Evolutionary conservation across 1,140 invertebrate species (phyloP), one percentile per base, ranked within the genome.

Genomic region (Drosophila saltans): DNA sequence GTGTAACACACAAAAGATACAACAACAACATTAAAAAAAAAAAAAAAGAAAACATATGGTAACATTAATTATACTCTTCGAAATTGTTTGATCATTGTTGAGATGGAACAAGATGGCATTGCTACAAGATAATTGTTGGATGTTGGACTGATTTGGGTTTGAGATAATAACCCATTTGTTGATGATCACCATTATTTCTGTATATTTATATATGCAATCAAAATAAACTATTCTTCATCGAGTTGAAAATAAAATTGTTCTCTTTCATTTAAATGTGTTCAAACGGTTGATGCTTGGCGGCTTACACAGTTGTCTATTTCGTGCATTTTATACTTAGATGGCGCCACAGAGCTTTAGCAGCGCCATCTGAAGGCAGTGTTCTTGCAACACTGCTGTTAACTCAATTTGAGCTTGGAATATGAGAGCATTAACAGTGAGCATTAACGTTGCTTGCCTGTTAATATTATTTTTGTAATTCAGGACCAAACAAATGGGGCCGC

Each of bases 221-320:
- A 76, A 76, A 30, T 76, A 76, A 76, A 76, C 39, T 76, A 76
- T 43, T 76, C 74, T 64, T 66, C 74, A 76, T 66, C 73, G 52
- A 76, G 57, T 59, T 59, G 56, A 39, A 59, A 59, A 24, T 24
- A 10, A 40, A 10, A 11, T 59, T 24, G 2, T 59, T 59, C 33
- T 33, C 6, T 28, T 33, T 57, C n/a, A 45, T 45, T n/a, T n/a
- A 45, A 0, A n/a, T 41, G 2, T 41, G 28, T 36, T 36, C 28
- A 30, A 30, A 30, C 16, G 16, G 16, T 16, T 30, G 28, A 30
- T 30, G 2, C 4, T 30, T 30, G 28, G 28, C 16, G 16, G 16
- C 16, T 16, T 16, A 16, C 16, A 0, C 16, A 16, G 16, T 0
- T 16, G 16, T 16, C 16, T 16, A 16, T 16, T 0, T 16, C 16